Evolutionary conservation across 2,797 vertebrate species (phyloP).

Genomic region (Gobio occitaniae): DNA sequence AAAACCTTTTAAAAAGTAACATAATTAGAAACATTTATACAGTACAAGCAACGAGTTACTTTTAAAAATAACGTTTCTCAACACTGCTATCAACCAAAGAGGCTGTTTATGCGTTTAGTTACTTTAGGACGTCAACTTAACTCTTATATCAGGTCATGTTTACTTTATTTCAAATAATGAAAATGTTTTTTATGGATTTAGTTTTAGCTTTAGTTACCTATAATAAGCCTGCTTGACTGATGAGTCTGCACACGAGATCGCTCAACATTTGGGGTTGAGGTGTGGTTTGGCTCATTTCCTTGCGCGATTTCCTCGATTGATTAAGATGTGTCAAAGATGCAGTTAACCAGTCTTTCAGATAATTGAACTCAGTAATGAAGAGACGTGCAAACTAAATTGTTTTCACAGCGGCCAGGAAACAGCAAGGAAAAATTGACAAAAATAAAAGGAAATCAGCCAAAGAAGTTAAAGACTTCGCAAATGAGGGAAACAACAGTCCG

Average conservation of each 20-base stretch:
- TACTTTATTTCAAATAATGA: neutral
- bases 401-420: slow-evolving; percentile 13
- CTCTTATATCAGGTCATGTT: neutral
- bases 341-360: slow-evolving; percentile 16
- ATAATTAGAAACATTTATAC: neutral
- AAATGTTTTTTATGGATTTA: neutral
- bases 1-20: neutral
- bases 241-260: neutral
- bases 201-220: neutral
- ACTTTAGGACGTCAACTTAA: neutral
- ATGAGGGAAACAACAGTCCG: slow-evolving; percentile 41
- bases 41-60: neutral
- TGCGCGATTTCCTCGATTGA: neutral
- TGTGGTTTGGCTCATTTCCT: slow-evolving; percentile 28
- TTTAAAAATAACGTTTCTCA: neutral
- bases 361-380: slow-evolving; percentile 10
- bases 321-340: slow-evolving; percentile 2
- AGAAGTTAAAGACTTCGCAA: slow-evolving; percentile 41
- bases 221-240: neutral
- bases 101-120: neutral
- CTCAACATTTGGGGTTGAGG: neutral
- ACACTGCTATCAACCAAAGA: neutral
- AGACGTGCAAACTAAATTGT: slow-evolving; percentile 23
- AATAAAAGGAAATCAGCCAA: neutral
- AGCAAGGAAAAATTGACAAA: neutral